Evolutionary conservation across 1,140 invertebrate species (phyloP).

Genomic region (Nymphalis io): DNA sequence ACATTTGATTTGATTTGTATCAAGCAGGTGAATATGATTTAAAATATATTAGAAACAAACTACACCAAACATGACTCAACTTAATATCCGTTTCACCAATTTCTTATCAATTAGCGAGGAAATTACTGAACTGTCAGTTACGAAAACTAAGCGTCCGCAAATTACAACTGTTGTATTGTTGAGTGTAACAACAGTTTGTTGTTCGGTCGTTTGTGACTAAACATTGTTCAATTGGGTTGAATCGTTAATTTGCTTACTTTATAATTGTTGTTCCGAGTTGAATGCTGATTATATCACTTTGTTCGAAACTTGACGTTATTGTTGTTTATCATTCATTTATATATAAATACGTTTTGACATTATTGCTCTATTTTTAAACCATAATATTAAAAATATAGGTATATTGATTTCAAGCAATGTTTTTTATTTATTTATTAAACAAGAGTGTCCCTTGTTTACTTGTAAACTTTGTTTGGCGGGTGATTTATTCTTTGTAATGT

Average conservation of each 20-base stretch:
- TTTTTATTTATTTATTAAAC: too few species aligned
- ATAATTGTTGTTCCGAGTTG: constrained; percentile 4
- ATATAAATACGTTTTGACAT: too few species aligned
- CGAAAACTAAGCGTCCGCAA: constrained; percentile 9
- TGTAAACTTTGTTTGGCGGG: too few species aligned
- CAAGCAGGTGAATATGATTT: too few species aligned
- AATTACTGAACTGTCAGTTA: neutral
- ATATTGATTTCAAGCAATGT: too few species aligned
- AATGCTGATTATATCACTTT: constrained; percentile 1
- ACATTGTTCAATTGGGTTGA: constrained; percentile 11
- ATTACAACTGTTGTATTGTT: constrained; percentile 16
- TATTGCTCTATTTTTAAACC: too few species aligned
- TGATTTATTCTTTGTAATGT: too few species aligned
- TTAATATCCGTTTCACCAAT: neutral
- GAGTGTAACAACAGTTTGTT: neutral
- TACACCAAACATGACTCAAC: too few species aligned
- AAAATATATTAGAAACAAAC: too few species aligned
- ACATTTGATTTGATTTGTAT: too few species aligned
- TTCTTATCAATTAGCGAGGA: constrained; percentile 9
- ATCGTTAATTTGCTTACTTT: neutral
- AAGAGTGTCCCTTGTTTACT: too few species aligned
- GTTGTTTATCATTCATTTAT: neutral
- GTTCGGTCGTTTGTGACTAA: constrained; percentile 14
- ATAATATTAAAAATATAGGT: too few species aligned
- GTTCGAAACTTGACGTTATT: neutral